Evolutionary conservation across 1,140 invertebrate genomes (phyloP).

Genomic region (Zaprionus capensis): DNA sequence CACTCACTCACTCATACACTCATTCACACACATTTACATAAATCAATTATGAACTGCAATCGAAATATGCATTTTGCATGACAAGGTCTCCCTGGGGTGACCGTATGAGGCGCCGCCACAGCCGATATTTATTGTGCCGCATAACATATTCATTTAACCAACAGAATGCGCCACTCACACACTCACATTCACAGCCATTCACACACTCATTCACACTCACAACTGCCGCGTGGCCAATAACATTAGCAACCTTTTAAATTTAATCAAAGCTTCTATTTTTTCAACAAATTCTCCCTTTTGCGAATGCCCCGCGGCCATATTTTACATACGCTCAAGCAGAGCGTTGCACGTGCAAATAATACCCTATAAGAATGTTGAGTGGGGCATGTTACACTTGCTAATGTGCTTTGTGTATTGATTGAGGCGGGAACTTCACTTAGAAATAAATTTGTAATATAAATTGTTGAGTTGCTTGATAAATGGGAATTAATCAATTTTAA

Average conservation of each 20-base stretch:
- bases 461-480: too few species aligned
- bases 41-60: constrained; percentile 51
- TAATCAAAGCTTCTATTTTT: constrained; percentile 71
- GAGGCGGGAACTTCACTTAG: too few species aligned
- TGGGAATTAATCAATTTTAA: too few species aligned
- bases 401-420: not conserved
- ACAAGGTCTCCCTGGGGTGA: constrained; percentile 35
- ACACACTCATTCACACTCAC: not conserved
- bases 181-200: not conserved
- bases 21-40: constrained; percentile 14
- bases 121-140: constrained; percentile 44
- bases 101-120: constrained; percentile 19
- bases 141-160: constrained; percentile 42
- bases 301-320: constrained; percentile 62
- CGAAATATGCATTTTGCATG: constrained; percentile 48
- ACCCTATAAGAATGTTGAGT: not conserved
- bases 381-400: not conserved
- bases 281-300: constrained; percentile 49
- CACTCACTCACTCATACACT: constrained; percentile 1
- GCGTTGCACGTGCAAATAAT: constrained; percentile 30
- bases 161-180: not conserved
- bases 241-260: constrained; percentile 78
- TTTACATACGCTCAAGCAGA: constrained; percentile 38
- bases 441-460: too few species aligned
- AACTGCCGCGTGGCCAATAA: constrained; percentile 52